Base-by-base conservation (phyloP, 2,888 invertebrate genomes). In the Myopa tessellatipennis region DNA sequence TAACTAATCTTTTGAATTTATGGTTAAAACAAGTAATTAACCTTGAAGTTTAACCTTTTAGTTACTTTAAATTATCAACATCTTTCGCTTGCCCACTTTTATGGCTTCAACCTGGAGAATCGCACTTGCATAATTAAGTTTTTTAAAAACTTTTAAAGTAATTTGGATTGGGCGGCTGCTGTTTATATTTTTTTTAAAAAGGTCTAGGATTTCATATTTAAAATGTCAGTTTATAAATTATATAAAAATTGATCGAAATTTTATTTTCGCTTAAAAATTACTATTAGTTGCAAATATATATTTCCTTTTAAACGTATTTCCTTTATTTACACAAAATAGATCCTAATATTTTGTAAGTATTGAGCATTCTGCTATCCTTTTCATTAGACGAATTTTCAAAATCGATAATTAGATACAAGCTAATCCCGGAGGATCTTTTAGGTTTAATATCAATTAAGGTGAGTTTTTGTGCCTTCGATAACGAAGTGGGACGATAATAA, bases 221-320 rank as follows among this genome's bases (percentile, higher is more conserved):
- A 52, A 69, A 69, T 69, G 69, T 69, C 69, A 69, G 52, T 69
- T 68, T 8, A 40, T 18, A 69, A 26, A 69, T 50, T 52, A 38
- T 26, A 26, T 16, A 69, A 50, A 69, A 50, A 34, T 52, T 69
- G 36, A 4, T 45, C 36, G 8, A 40, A 40, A 68, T 40, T 68
- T 68, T 7, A 68, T 68, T 69, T 69, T 69, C 52, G 50, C 26
- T 52, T 69, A 69, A 69, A 69, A 63, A 18, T 58, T 71, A 26
- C 52, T 71, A 18, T 52, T 45, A 40, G 12, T 55, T 71, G 50
- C 71, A 26, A 26, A 26, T 26, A 26, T 26, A 26, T 26, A 26
- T 26, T 26, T 26, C 26, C 38, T 71, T 63, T 8, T 6, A 18
- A 71, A 36, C 34, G 36, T 52, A 69, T 69, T 18, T 50, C n/a